phyloP scores from a whole-genome alignment of 2,888 invertebrate genomes.

The Drosophila prolongata region DNA sequence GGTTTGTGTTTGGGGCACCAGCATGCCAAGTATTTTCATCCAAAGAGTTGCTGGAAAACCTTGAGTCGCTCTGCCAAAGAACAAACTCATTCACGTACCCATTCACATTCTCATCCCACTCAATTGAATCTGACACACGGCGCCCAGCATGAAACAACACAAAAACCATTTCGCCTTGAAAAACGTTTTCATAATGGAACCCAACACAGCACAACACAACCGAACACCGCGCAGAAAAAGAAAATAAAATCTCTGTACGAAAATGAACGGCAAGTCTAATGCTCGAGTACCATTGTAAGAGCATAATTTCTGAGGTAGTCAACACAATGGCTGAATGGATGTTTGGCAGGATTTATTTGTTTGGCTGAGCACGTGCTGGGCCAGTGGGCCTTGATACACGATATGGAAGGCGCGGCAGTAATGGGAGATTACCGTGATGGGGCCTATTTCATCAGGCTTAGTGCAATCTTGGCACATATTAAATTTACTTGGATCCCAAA shows the following conservation, averaged over 20 bases:
- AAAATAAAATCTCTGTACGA: conserved; percentile 23
- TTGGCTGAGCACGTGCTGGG: conserved; percentile 9
- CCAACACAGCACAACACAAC: conserved; percentile 24
- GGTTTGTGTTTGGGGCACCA: neutral
- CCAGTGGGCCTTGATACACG: neutral
- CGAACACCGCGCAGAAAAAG: conserved; percentile 3
- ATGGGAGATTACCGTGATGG: conserved; percentile 4
- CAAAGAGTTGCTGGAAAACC: conserved; percentile 58
- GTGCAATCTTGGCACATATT: conserved; percentile 1
- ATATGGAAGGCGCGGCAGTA: conserved; percentile 1
- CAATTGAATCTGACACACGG: conserved; percentile 59
- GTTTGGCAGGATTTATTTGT: conserved; percentile 35
- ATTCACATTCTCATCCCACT: conserved; percentile 24
- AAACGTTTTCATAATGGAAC: conserved; percentile 50
- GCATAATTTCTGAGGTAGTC: conserved; percentile 23
- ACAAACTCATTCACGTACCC: conserved; percentile 17
- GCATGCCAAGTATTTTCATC: conserved; percentile 28
- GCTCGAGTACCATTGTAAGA: conserved; percentile 24
- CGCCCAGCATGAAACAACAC: conserved; percentile 32
- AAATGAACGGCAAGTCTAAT: conserved; percentile 43
- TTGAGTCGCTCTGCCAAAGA: conserved; percentile 46
- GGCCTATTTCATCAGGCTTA: conserved; percentile 8
- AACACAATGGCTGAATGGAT: conserved; percentile 32
- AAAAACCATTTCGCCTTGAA: conserved; percentile 48
- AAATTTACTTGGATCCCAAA: conserved; percentile 1